phyloP scores from a whole-genome alignment of 35 echinoderm and acorn worm genomes.

The Amphiura filiformis region DNA sequence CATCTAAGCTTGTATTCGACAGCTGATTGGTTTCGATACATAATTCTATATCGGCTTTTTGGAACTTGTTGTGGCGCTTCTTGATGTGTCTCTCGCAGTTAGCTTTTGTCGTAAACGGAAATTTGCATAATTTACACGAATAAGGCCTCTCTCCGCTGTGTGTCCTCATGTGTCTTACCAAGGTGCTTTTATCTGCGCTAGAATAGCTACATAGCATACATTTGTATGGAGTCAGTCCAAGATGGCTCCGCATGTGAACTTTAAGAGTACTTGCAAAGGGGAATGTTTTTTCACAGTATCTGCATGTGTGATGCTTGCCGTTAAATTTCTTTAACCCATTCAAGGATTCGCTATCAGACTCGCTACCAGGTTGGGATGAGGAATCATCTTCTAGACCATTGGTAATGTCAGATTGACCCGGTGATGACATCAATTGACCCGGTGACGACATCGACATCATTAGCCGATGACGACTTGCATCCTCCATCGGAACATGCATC shows the following conservation, averaged over 20 bases:
- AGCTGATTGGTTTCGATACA: conserved; percentile 66
- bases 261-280: conserved; percentile 77
- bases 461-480: conserved; percentile 45
- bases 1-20: conserved; percentile 23
- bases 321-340: conserved; percentile 45
- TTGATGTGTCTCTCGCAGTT: conserved; percentile 94
- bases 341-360: conserved; percentile 36
- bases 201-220: conserved; percentile 95
- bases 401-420: conserved; percentile 14
- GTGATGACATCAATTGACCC: neutral
- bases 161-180: conserved; percentile 96
- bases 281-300: conserved; percentile 86
- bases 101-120: conserved; percentile 98
- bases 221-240: conserved; percentile 85
- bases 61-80: conserved; percentile 76
- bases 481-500: conserved; percentile 69
- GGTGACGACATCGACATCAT: conserved; percentile 26
- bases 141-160: conserved; percentile 96
- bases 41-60: conserved; percentile 74
- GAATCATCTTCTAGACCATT: conserved; percentile 17
- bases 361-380: neutral
- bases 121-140: conserved; percentile 84
- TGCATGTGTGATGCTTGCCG: conserved; percentile 61
- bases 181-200: conserved; percentile 97
- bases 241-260: conserved; percentile 86